Evolutionary conservation across 1,140 invertebrate genomes (phyloP).

Genomic region (Drosophila seguyi): DNA sequence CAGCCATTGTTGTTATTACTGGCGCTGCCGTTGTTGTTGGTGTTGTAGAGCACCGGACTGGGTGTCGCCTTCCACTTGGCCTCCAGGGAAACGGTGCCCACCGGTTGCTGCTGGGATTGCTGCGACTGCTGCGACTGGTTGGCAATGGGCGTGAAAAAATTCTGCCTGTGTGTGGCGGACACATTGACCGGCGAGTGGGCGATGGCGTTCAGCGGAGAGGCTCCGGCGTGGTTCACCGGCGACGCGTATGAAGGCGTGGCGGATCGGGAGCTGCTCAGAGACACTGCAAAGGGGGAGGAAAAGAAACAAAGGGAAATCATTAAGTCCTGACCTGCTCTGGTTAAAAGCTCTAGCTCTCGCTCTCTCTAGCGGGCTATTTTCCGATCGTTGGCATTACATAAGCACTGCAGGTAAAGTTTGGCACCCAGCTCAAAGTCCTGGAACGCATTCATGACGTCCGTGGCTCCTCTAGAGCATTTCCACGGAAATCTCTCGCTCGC

Average conservation of each 20-base stretch:
- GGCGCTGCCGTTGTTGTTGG: constrained; percentile 52
- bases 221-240: constrained; percentile 88
- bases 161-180: constrained; percentile 88
- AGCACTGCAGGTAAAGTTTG: constrained; percentile 84
- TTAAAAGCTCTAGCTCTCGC: not conserved
- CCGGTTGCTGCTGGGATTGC: constrained; percentile 61
- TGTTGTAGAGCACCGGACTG: constrained; percentile 81
- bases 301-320: constrained; percentile 10
- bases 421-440: constrained; percentile 81
- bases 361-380: not conserved
- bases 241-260: constrained; percentile 95
- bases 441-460: constrained; percentile 77
- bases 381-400: constrained; percentile 67
- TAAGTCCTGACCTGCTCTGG: constrained; percentile 10
- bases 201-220: constrained; percentile 88
- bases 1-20: constrained; percentile 64
- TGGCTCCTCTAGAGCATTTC: constrained; percentile 41
- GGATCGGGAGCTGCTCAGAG: constrained; percentile 95
- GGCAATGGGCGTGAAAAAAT: constrained; percentile 94
- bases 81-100: constrained; percentile 57
- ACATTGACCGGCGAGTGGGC: constrained; percentile 89
- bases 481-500: constrained; percentile 35
- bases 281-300: constrained; percentile 88
- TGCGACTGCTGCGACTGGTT: constrained; percentile 86
- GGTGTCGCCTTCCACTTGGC: constrained; percentile 82